Evolutionary conservation across 2,797 vertebrate species (phyloP).

Genomic region (Cygnus olor): DNA sequence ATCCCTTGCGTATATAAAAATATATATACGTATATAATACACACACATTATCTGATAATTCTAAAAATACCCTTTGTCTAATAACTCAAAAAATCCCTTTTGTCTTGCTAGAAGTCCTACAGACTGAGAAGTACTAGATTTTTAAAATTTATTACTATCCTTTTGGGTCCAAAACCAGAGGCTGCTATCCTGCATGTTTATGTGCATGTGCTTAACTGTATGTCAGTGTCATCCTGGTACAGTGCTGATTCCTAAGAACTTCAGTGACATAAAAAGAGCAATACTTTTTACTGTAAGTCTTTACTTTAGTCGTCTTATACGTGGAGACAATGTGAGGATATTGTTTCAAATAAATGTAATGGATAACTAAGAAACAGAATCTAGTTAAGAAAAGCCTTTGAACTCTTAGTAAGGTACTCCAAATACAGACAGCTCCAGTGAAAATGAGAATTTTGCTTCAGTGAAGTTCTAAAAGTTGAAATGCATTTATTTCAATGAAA

Average conservation of each 20-base stretch:
- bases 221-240: not conserved
- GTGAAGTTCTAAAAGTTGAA: not conserved
- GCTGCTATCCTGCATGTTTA: not conserved
- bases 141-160: not conserved
- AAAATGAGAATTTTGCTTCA: not conserved
- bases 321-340: not conserved
- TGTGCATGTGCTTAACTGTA: not conserved
- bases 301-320: not conserved
- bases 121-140: not conserved
- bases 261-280: not conserved
- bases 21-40: not conserved
- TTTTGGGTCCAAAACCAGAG: not conserved
- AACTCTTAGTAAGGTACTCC: not conserved
- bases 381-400: not conserved
- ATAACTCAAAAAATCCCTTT: not conserved
- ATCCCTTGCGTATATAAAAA: not conserved
- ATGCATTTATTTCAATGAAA: not conserved
- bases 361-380: not conserved
- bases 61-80: not conserved
- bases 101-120: not conserved
- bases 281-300: not conserved
- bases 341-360: not conserved
- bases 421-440: not conserved
- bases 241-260: not conserved
- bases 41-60: not conserved